These are phyloP conservation scores for Achlya flavicornis DNA, from an alignment of 2,888 invertebrate species.

Conservation along the genomic window DNA sequence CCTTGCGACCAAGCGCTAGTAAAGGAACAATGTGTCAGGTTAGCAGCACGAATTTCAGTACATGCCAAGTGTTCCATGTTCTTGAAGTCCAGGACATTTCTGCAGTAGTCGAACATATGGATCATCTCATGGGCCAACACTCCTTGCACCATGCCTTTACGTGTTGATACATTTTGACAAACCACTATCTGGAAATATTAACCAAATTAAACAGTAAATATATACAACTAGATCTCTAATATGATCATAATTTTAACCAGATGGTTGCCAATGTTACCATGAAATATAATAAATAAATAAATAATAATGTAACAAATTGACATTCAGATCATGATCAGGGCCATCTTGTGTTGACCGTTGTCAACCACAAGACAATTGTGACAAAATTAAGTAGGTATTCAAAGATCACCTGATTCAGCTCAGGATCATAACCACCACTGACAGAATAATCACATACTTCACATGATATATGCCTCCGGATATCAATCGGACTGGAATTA, in stretches of 20 bases:
- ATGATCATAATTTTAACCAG: too few species aligned
- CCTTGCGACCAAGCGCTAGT: constrained; percentile 91
- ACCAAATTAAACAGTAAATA: too few species aligned
- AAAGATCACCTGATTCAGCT: constrained; percentile 86
- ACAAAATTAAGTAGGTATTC: too few species aligned
- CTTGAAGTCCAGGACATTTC: constrained; percentile 93
- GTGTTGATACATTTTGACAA: constrained; percentile 92
- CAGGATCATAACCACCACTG: constrained; percentile 95
- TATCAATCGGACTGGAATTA: constrained; percentile 89
- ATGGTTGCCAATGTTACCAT: too few species aligned
- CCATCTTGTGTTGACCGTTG: too few species aligned
- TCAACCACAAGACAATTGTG: too few species aligned
- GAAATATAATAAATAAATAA: too few species aligned
- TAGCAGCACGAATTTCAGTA: constrained; percentile 97
- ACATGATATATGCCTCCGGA: constrained; percentile 95
- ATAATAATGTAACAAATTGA: too few species aligned
- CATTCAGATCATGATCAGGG: too few species aligned
- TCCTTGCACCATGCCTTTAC: constrained; percentile 88
- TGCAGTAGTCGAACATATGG: constrained; percentile 98
- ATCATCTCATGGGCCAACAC: constrained; percentile 96
- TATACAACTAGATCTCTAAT: too few species aligned
- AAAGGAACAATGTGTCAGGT: constrained; percentile 96
- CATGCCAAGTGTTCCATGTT: constrained; percentile 97
- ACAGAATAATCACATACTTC: constrained; percentile 93
- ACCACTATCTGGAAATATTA: constrained; percentile 88